Evolutionary conservation across 2,113 vertebrate genomes (phyloP), one percentile per base, ranked within the genome.

Genomic region (Tachysurus fulvidraco): DNA sequence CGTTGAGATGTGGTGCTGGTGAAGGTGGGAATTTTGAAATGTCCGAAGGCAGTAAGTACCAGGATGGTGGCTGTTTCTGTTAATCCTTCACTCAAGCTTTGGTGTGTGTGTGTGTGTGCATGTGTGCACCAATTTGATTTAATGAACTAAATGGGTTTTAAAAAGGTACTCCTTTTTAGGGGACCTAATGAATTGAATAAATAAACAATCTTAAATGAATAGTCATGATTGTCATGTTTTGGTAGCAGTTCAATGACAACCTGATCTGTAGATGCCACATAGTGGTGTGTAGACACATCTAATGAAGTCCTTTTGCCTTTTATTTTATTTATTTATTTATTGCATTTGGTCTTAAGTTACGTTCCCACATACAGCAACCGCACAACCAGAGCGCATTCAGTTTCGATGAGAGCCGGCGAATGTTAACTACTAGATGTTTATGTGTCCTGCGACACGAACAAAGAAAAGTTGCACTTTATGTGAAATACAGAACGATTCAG

Each of bases 21-120:
- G 52, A 82, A 44, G 74, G 88, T 89, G 36, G 67, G 41, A 28
- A 52, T 55, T 83, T 19, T 19, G 17, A 36, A 1, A 41, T 59
- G 6, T 36, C 76, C 30, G 14, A 79, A 30, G 52, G 76, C 13
- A 41, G 78, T 80, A 80, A 81, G 55, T 81, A 60, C 36, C 78
- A 11, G 78, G 19, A 36, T 21, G 13, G 19, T 81, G 21, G 30
- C 5, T 19, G 0, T 80, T 80, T 57, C 78, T 25, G 11, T 23
- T 60, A 5, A 44, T 55, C 54, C 28, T 78, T 54, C 5, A 54
- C 19, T 57, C 78, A 8, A n/a, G 7, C 36, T 60, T 44, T 44
- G 4, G 9, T 36, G 52, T 77, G 77, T 21, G 54, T 79, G n/a
- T 11, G 30, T 11, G 9, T 36, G 52, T 77, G 77, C 12, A 28